Evolutionary conservation across 1,140 invertebrate genomes (phyloP).

Genomic region (Aplysia californica): DNA sequence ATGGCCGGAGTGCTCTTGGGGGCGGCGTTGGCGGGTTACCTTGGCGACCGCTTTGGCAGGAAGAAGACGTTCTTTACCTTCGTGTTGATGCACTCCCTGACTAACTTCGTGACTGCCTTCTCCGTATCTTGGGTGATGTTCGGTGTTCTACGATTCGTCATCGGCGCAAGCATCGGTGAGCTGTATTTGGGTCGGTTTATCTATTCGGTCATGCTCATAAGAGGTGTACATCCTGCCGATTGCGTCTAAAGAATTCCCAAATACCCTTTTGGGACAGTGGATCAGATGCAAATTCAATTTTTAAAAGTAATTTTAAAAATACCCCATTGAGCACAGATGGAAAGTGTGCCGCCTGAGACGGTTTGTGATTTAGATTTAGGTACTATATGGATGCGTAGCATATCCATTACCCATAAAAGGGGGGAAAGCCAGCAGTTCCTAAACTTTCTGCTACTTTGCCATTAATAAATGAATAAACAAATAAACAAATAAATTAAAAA

Average conservation of each 20-base stretch:
- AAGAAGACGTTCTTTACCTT: conserved; percentile 24
- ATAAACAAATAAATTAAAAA: too few species aligned
- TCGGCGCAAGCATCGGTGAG: conserved; percentile 26
- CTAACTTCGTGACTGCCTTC: conserved; percentile 22
- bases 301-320: not conserved
- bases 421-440: too few species aligned
- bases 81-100: not conserved
- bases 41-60: conserved; percentile 31
- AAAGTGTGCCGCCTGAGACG: conserved; percentile 1
- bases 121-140: conserved; percentile 33
- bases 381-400: too few species aligned
- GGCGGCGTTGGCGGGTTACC: conserved; percentile 16
- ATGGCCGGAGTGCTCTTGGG: conserved; percentile 36
- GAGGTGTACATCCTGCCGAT: not conserved
- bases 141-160: conserved; percentile 31
- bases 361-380: not conserved
- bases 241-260: not conserved
- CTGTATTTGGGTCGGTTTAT: too few species aligned
- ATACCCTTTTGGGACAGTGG: not conserved
- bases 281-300: not conserved
- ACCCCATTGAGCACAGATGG: conserved; percentile 12
- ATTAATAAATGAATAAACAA: too few species aligned
- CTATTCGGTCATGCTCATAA: too few species aligned
- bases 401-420: too few species aligned
- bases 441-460: too few species aligned